A percentile compares a stretch with the other conserved stretches of the same genome.
These are phyloP conservation scores for Drosophila equinoxialis DNA, from an alignment of 1,140 invertebrate genomes.

Conservation along the genomic window DNA sequence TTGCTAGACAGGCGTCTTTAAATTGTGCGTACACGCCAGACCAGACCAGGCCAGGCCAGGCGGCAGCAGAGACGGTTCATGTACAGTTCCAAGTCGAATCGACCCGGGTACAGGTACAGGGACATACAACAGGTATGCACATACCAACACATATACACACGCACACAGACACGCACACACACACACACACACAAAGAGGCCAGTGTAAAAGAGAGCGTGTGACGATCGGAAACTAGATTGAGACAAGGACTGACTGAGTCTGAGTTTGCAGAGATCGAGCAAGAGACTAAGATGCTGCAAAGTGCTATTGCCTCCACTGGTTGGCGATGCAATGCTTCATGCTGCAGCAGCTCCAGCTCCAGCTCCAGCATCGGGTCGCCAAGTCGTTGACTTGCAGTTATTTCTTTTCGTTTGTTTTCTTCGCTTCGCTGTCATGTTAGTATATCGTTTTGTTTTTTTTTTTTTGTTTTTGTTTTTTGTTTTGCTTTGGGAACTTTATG, in stretches of 20 bases:
- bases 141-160: neutral
- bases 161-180: neutral
- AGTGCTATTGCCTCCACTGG: constrained; percentile 31
- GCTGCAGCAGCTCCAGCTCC: constrained; percentile 14
- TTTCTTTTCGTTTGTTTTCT: constrained; percentile 35
- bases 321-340: constrained; percentile 37
- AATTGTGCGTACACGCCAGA: neutral
- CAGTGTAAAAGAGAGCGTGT: constrained; percentile 29
- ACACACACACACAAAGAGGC: constrained; percentile 12
- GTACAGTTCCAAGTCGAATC: constrained; percentile 9
- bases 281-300: constrained; percentile 16
- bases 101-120: constrained; percentile 6
- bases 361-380: constrained; percentile 14
- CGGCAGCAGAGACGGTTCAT: neutral
- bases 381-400: constrained; percentile 45
- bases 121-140: no score
- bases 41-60: no score
- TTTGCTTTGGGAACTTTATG: constrained; percentile 25
- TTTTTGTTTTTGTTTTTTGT: constrained; percentile 21
- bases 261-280: neutral
- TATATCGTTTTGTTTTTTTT: constrained; percentile 19
- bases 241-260: constrained; percentile 31
- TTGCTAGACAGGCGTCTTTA: neutral
- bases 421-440: constrained; percentile 19
- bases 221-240: constrained; percentile 47